Evolutionary conservation across 2,888 invertebrate genomes (phyloP).

Genomic region (Caenorhabditis panamensis): DNA sequence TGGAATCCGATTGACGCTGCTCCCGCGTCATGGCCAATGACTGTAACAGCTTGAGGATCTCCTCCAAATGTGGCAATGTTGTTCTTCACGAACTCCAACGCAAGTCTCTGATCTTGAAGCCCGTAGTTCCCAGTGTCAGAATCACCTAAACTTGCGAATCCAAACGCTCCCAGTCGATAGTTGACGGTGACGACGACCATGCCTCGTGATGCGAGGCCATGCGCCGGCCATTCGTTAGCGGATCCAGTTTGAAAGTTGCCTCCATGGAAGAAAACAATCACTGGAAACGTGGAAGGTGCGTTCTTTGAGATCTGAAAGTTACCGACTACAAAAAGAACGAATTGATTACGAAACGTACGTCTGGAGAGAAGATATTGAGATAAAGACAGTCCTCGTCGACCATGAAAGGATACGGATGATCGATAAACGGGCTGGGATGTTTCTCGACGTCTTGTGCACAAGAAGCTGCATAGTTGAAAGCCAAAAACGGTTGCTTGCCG

Average conservation of each 20-base stretch:
- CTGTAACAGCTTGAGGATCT: conserved; percentile 87
- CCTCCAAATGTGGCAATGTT: conserved; percentile 90
- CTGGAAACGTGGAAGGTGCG: conserved; percentile 82
- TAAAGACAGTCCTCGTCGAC: conserved; percentile 97
- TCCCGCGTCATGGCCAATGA: conserved; percentile 89
- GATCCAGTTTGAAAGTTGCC: conserved; percentile 83
- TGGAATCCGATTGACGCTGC: conserved; percentile 83
- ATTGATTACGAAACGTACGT: conserved; percentile 81
- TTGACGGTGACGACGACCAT: conserved; percentile 84
- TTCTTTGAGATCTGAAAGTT: conserved; percentile 71
- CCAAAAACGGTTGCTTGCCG: conserved; percentile 74
- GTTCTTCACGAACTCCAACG: conserved; percentile 84
- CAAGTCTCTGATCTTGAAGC: conserved; percentile 83
- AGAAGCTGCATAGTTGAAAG: conserved; percentile 71
- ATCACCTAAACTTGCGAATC: conserved; percentile 83
- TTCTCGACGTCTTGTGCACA: conserved; percentile 80
- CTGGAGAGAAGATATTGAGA: conserved; percentile 92
- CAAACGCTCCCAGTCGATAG: conserved; percentile 84
- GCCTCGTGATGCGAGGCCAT: conserved; percentile 83
- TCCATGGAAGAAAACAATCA: conserved; percentile 84
- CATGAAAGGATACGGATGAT: conserved; percentile 84
- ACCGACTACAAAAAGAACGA: background rate
- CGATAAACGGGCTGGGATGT: conserved; percentile 69
- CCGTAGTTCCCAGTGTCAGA: conserved; percentile 84
- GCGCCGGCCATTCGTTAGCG: conserved; percentile 83